Evolutionary conservation across 2,113 vertebrate species (phyloP), one percentile per base, ranked within the genome.

Genomic region (Sporophila hypoxantha): DNA sequence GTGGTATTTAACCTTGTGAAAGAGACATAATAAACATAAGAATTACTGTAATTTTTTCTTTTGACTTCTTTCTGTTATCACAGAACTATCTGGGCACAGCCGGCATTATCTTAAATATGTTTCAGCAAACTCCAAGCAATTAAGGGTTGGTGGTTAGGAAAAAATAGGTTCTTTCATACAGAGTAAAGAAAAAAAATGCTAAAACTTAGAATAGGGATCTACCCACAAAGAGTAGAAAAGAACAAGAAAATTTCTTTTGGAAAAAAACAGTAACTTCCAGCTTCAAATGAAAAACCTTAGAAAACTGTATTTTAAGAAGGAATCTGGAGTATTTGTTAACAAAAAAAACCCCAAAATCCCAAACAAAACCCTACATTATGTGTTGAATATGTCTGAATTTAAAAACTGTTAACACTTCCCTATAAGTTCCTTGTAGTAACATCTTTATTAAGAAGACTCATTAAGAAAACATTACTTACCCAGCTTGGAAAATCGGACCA

Each of bases 401-500:
- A 18, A 68, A 80, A 84, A 52, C 0, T 20, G 22, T 21, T 47
- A 80, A 44, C 4, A 7, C 7, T 44, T 77, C 8, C 10, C 22
- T 71, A 2, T 32, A 18, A 29, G 56, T 59, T 59, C 29, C 11
- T 65, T 61, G 32, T 21, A 59, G 32, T 27, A 53, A 8, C 1
- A 3, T 1, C 19, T 44, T 56, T 6, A 50, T 46, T 68, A n/a
- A 59, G 22, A 80, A 41, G 18, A 17, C 19, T 44, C 11, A 34
- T 39, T 60, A 11, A 37, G 82, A 47, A 29, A 36, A 36, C 17
- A 59, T 19, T 94, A 98, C 98, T 98, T 82, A 99, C 99, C 99
- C 99, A 99, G 97, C 98, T 98, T 42, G 99, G 99, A 95, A 99
- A 99, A 88, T 98, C 97, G 65, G 98, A 98, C 99, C 99, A 99